Percentiles rank a stretch among this genome's conserved stretches.
phyloP scores from a whole-genome alignment of 2,113 vertebrate species.

The Parotia lawesii region DNA sequence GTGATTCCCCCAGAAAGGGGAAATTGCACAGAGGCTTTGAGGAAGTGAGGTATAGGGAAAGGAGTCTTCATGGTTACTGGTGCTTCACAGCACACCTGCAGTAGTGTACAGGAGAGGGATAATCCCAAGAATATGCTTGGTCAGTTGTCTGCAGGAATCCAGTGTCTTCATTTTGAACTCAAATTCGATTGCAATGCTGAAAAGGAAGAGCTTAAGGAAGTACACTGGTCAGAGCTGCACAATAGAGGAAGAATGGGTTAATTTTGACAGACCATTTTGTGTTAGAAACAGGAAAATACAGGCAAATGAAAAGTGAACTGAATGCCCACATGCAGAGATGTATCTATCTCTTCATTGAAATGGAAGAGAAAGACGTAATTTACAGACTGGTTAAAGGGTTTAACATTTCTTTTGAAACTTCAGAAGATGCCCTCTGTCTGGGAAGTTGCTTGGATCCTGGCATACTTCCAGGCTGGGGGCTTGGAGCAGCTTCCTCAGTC shows the following conservation, averaged over 20 bases:
- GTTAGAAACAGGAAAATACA: not conserved
- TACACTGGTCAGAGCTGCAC: not conserved
- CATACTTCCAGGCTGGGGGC: not conserved
- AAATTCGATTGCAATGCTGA: not conserved
- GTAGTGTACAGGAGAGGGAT: not conserved
- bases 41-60: constrained; percentile 10
- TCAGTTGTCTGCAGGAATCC: not conserved
- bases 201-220: not conserved
- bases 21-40: not conserved
- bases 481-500: not conserved
- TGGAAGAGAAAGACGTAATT: not conserved
- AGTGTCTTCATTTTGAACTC: not conserved
- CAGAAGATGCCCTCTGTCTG: not conserved
- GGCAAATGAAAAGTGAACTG: not conserved
- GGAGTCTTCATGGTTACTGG: not conserved
- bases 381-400: not conserved
- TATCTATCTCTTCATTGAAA: not conserved
- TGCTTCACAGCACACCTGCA: not conserved
- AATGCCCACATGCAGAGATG: not conserved
- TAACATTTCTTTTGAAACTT: not conserved
- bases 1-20: not conserved
- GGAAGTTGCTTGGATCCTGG: not conserved
- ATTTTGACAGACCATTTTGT: not conserved
- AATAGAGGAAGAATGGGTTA: not conserved
- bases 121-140: not conserved